A percentile compares a stretch with the other conserved stretches of the same genome.
phyloP scores from a whole-genome alignment of 2,113 vertebrate genomes.

The Daboia siamensis region DNA sequence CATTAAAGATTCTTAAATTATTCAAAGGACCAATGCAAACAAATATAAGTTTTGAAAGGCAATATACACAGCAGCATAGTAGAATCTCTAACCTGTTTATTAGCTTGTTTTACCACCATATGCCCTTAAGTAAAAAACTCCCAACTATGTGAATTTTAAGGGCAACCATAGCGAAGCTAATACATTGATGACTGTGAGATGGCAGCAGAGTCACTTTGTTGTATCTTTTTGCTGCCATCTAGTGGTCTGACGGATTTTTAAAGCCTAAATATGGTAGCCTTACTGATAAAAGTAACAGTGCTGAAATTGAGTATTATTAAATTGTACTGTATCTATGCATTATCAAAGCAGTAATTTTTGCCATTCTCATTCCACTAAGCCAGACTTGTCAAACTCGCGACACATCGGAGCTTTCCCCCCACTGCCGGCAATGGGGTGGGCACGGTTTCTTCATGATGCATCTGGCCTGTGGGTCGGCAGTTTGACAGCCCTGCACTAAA shows the following conservation, averaged over 20 bases:
- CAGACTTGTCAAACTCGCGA: no score
- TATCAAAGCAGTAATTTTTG: not conserved
- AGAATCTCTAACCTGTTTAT: not conserved
- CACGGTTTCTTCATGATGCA: no score
- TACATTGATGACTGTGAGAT: not conserved
- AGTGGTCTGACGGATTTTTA: not conserved
- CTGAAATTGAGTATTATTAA: conserved; percentile 26
- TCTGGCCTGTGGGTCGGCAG: no score
- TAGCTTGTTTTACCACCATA: not conserved
- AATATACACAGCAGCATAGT: not conserved
- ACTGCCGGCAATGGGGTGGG: no score
- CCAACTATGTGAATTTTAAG: not conserved
- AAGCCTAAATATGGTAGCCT: not conserved
- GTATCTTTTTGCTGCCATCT: not conserved
- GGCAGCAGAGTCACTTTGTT: not conserved
- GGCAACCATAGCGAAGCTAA: not conserved
- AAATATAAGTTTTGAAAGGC: not conserved
- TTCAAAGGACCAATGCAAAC: not conserved
- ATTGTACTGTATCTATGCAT: not conserved
- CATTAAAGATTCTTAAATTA: not conserved
- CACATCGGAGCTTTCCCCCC: no score
- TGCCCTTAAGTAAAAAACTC: not conserved
- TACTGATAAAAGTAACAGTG: not conserved
- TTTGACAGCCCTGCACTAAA: not conserved
- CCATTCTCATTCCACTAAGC: not conserved